Evolutionary conservation across 2,113 vertebrate genomes (phyloP).

Genomic region (Eurystomus gularis): DNA sequence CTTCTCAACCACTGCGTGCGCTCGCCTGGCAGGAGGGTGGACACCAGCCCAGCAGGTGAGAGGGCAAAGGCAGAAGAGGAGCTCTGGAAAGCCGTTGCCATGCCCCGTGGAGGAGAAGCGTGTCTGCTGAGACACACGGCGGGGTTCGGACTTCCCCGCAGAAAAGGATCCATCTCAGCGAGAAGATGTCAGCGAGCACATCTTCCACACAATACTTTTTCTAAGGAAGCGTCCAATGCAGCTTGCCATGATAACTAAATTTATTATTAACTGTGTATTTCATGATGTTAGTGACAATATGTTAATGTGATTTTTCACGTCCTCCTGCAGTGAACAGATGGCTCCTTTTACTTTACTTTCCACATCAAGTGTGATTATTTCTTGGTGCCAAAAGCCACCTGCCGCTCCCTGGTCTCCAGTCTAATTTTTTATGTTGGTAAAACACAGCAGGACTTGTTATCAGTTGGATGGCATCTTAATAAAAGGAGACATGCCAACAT

Average conservation of each 20-base stretch:
- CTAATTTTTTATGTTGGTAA: slow-evolving; percentile 99
- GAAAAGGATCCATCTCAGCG: neutral
- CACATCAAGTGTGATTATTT: slow-evolving; percentile 99
- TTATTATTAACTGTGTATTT: slow-evolving; percentile 98
- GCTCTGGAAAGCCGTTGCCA: neutral
- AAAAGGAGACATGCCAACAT: slow-evolving; percentile 98
- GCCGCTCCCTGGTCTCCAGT: slow-evolving; percentile 95
- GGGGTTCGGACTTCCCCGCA: neutral
- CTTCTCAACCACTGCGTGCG: neutral
- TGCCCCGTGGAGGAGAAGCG: neutral
- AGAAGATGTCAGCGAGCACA: slow-evolving; percentile 6
- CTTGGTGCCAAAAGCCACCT: slow-evolving; percentile 99
- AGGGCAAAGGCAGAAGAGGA: neutral
- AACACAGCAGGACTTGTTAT: slow-evolving; percentile 99
- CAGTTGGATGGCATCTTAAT: slow-evolving; percentile 99
- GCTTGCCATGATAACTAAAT: slow-evolving; percentile 93
- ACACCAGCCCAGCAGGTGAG: neutral
- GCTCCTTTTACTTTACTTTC: slow-evolving; percentile 99
- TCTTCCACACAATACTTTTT: slow-evolving; percentile 73
- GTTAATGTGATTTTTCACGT: slow-evolving; percentile 94
- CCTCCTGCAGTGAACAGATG: slow-evolving; percentile 98
- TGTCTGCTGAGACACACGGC: neutral
- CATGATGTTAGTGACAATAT: slow-evolving; percentile 99
- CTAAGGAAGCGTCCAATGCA: slow-evolving; percentile 83
- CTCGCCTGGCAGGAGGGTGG: neutral